Evolutionary conservation across 2,888 invertebrate genomes (phyloP).

Genomic region (Drosophila rellima): DNA sequence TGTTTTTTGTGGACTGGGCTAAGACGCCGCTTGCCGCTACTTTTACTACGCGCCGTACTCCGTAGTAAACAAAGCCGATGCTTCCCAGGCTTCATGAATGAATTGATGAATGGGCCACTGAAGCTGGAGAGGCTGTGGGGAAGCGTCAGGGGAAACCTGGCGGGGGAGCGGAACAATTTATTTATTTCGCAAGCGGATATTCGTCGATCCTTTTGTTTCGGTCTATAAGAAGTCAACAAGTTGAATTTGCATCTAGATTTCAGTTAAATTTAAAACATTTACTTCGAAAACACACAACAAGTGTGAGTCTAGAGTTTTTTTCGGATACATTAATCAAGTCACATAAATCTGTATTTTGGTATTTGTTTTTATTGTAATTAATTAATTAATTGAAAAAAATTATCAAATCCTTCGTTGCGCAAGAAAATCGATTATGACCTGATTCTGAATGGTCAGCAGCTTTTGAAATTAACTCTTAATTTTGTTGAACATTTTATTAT

Average conservation of each 20-base stretch:
- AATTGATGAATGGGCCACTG: constrained; percentile 68
- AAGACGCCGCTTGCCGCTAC: constrained; percentile 60
- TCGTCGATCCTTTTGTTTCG: constrained; percentile 14
- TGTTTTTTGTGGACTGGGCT: constrained; percentile 53
- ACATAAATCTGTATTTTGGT: no score
- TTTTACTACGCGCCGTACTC: constrained; percentile 65
- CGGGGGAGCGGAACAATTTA: background rate
- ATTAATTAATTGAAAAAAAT: no score
- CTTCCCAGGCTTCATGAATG: constrained; percentile 71
- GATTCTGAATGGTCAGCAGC: no score
- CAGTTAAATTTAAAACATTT: background rate
- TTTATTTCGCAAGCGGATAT: constrained; percentile 28
- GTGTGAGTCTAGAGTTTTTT: no score
- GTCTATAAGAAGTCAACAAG: constrained; percentile 10
- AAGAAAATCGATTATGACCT: no score
- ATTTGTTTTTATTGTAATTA: no score
- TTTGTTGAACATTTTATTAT: no score
- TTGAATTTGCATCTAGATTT: background rate
- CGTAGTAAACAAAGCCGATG: constrained; percentile 71
- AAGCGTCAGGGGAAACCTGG: constrained; percentile 25
- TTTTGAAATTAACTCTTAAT: no score
- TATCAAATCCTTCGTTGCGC: no score
- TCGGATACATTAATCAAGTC: no score
- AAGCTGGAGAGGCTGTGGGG: constrained; percentile 18
- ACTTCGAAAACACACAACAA: no score